phyloP scores from a whole-genome alignment of 2,113 vertebrate genomes.

The Otis tarda region DNA sequence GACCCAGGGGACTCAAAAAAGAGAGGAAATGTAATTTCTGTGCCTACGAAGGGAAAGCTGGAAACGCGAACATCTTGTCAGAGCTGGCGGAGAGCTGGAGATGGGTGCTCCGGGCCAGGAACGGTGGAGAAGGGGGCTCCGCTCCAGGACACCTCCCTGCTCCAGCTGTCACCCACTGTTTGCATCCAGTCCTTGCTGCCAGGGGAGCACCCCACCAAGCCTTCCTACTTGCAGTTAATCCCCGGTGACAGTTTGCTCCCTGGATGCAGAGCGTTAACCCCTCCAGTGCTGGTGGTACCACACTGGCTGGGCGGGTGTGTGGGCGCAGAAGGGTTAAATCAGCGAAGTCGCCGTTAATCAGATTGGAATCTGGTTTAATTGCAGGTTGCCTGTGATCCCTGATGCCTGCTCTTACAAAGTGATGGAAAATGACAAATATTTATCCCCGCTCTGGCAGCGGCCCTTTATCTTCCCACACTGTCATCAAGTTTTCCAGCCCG shows the following conservation, averaged over 20 bases:
- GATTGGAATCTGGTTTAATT: not conserved
- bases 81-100: not conserved
- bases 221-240: not conserved
- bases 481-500: not conserved
- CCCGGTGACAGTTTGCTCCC: not conserved
- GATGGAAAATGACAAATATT: constrained; percentile 58
- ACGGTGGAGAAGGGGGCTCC: not conserved
- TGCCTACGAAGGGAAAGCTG: not conserved
- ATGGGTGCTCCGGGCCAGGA: not conserved
- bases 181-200: not conserved
- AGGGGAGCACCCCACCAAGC: not conserved
- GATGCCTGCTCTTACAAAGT: not conserved
- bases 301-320: not conserved
- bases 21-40: not conserved
- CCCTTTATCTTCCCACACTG: constrained; percentile 23
- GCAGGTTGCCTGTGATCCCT: not conserved
- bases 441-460: not conserved
- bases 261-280: not conserved
- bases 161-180: not conserved
- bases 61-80: not conserved
- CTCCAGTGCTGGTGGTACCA: accelerated
- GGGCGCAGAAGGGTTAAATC: not conserved
- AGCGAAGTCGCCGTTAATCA: not conserved
- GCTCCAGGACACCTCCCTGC: not conserved
- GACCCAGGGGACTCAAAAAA: not conserved